A percentile compares a stretch with the other conserved stretches of the same genome.
Conservation (phyloP, 2,113 vertebrate genomes). For the Elephantulus edwardii region DNA sequence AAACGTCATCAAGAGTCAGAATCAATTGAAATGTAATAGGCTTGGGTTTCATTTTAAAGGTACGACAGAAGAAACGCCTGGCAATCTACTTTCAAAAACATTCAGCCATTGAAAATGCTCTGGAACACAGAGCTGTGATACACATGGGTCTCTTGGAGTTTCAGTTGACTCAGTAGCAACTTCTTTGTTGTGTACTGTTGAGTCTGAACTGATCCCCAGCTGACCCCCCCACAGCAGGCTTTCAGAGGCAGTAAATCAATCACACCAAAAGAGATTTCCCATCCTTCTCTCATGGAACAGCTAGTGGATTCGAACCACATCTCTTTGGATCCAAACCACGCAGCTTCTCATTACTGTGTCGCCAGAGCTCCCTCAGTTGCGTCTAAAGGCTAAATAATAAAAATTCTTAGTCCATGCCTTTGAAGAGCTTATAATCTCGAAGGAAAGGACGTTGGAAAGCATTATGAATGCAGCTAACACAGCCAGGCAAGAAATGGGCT, state of each 20-base stretch:
- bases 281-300: too few species aligned
- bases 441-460: background rate
- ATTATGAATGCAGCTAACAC: background rate
- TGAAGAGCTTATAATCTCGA: background rate
- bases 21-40: background rate
- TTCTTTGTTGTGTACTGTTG: too few species aligned
- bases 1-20: background rate
- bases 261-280: too few species aligned
- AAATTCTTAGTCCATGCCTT: background rate
- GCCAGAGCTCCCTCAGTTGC: background rate
- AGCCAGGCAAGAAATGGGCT: background rate
- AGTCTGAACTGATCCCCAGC: too few species aligned
- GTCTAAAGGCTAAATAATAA: background rate
- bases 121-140: background rate
- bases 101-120: background rate
- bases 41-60: background rate
- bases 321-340: too few species aligned
- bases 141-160: background rate
- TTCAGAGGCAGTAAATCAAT: too few species aligned
- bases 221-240: too few species aligned
- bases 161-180: too few species aligned
- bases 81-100: background rate
- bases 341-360: too few species aligned
- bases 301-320: too few species aligned
- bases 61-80: background rate